Conservation (phyloP, 2,113 vertebrate species). For the Crotalus viridis region DNA sequence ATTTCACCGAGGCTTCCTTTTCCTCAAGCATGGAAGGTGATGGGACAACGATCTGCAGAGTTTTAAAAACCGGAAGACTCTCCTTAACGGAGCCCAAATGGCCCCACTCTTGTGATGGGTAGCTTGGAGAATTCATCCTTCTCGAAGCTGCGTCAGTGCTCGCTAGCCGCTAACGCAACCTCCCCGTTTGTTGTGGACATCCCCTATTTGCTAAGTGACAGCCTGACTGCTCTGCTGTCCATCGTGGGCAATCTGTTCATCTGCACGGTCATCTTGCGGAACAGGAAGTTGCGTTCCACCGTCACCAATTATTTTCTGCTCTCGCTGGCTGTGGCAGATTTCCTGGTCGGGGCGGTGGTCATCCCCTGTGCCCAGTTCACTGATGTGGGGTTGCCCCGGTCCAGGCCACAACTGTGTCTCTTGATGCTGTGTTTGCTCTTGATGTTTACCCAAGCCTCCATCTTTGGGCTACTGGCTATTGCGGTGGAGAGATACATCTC, state of each 20-base stretch:
- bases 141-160: accelerated
- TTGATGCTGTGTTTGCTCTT: constrained; percentile 50
- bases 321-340: constrained; percentile 43
- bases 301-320: constrained; percentile 53
- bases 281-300: constrained; percentile 14
- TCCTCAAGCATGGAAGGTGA: neutral
- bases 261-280: constrained; percentile 28
- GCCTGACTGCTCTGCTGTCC: constrained; percentile 1
- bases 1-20: neutral
- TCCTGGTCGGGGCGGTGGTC: constrained; percentile 44
- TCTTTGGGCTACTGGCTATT: constrained; percentile 49
- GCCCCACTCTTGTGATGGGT: neutral
- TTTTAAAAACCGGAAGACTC: neutral
- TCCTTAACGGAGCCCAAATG: neutral
- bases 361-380: constrained; percentile 48
- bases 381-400: constrained; percentile 7
- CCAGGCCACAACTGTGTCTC: constrained; percentile 26
- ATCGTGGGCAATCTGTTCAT: constrained; percentile 43
- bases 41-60: neutral
- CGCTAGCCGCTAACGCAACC: neutral
- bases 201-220: constrained; percentile 39
- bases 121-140: neutral
- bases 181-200: neutral
- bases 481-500: constrained; percentile 47
- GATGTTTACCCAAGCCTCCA: constrained; percentile 48